These are phyloP conservation scores for Vanessa atalanta DNA, from an alignment of 1,140 invertebrate species.

Conservation along the genomic window DNA sequence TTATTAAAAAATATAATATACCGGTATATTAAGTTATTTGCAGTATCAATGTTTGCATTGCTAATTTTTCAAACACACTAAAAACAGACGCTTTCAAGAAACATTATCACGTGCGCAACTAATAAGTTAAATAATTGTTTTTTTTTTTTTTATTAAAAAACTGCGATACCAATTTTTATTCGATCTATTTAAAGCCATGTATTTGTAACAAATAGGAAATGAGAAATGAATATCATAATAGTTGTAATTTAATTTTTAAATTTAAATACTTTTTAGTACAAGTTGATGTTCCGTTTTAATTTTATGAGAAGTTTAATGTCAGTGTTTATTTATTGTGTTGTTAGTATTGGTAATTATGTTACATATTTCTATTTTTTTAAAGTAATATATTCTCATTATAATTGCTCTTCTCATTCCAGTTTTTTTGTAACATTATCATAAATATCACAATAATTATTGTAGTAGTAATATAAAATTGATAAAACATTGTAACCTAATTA, in stretches of 20 bases:
- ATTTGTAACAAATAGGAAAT: no score
- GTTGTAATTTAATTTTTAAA: neutral
- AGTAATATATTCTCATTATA: slow-evolving; percentile 29
- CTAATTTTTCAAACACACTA: no score
- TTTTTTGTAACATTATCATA: slow-evolving; percentile 12
- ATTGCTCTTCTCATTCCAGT: slow-evolving; percentile 33
- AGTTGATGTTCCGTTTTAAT: slow-evolving; percentile 48
- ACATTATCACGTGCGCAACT: no score
- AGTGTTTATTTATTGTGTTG: slow-evolving; percentile 68
- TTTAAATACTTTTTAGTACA: slow-evolving; percentile 25
- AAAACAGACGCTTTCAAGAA: no score
- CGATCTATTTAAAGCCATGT: no score
- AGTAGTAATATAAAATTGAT: neutral
- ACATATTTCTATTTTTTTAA: slow-evolving; percentile 29
- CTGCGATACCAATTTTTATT: no score
- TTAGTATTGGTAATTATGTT: slow-evolving; percentile 41
- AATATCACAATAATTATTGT: slow-evolving; percentile 14
- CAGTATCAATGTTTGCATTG: no score
- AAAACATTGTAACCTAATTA: neutral
- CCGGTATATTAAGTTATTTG: no score
- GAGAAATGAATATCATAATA: no score
- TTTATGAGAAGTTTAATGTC: slow-evolving; percentile 52
- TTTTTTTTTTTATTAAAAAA: no score
- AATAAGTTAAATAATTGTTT: no score
- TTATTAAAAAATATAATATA: no score